phyloP scores from a whole-genome alignment of 1,140 invertebrate species.

The Mercenaria mercenaria region DNA sequence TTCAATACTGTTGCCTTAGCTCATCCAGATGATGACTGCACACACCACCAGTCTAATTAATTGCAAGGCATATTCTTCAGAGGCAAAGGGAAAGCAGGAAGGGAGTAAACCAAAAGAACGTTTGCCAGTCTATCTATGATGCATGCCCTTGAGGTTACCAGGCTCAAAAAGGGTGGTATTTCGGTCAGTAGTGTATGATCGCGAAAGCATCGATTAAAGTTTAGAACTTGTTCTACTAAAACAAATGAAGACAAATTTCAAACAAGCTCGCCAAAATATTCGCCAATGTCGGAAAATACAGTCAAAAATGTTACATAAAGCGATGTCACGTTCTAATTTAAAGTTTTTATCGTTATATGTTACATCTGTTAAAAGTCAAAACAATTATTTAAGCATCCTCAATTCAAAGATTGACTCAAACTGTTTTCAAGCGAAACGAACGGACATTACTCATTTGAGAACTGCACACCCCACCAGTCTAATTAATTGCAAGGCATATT shows the following conservation, averaged over 20 bases:
- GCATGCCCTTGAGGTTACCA: too few relatives aligned
- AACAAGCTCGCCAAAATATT: constrained; percentile 4
- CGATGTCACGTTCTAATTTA: not conserved
- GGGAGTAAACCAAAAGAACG: not conserved
- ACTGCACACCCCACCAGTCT: not conserved
- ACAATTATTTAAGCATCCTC: not conserved
- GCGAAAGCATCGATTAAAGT: too few relatives aligned
- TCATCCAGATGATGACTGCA: not conserved
- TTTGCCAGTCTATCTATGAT: too few relatives aligned
- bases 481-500: not conserved
- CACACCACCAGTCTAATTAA: not conserved
- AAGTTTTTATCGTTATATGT: not conserved
- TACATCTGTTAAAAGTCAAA: not conserved
- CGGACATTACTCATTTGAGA: not conserved
- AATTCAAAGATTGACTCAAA: not conserved
- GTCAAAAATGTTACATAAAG: not conserved
- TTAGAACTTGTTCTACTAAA: too few relatives aligned
- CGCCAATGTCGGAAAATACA: not conserved
- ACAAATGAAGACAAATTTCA: too few relatives aligned
- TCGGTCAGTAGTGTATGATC: too few relatives aligned
- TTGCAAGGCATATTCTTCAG: not conserved
- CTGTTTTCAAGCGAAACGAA: too few relatives aligned
- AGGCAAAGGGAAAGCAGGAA: not conserved
- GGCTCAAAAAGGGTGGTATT: too few relatives aligned
- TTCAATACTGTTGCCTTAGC: too few relatives aligned